A percentile compares a stretch with the other conserved stretches of the same genome.
Evolutionary conservation across 2,113 vertebrate species (phyloP).

Genomic region (Scartelaos histophorus): DNA sequence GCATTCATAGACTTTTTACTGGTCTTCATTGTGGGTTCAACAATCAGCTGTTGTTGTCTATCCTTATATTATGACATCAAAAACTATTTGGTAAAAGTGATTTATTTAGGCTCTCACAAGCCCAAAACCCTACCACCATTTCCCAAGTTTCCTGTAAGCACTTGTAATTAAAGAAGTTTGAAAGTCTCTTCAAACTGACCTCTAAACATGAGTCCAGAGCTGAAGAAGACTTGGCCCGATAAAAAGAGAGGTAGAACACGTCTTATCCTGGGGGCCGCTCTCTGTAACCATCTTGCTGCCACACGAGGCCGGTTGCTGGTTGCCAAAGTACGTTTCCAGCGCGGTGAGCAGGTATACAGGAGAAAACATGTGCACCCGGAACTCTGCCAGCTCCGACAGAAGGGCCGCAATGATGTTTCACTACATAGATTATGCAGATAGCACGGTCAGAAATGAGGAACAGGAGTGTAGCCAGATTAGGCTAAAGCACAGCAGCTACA

Average conservation of each 20-base stretch:
- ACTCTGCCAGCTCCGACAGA: constrained; percentile 72
- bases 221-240: neutral
- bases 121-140: neutral
- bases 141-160: neutral
- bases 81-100: neutral
- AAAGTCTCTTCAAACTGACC: neutral
- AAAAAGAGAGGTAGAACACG: constrained; percentile 3
- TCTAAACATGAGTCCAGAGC: constrained; percentile 5
- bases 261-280: neutral
- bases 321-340: constrained; percentile 73
- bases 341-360: constrained; percentile 74
- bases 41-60: neutral
- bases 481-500: neutral
- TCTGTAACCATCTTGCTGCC: constrained; percentile 38
- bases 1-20: no score
- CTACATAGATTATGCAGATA: constrained; percentile 77
- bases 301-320: constrained; percentile 47
- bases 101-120: neutral
- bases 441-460: constrained; percentile 62
- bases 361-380: constrained; percentile 75
- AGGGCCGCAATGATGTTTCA: constrained; percentile 77
- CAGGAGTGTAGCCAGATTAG: constrained; percentile 10
- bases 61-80: neutral
- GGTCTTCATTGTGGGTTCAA: no score
- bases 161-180: neutral